phyloP scores from a whole-genome alignment of 2,113 vertebrate genomes.

The Abramis brama region DNA sequence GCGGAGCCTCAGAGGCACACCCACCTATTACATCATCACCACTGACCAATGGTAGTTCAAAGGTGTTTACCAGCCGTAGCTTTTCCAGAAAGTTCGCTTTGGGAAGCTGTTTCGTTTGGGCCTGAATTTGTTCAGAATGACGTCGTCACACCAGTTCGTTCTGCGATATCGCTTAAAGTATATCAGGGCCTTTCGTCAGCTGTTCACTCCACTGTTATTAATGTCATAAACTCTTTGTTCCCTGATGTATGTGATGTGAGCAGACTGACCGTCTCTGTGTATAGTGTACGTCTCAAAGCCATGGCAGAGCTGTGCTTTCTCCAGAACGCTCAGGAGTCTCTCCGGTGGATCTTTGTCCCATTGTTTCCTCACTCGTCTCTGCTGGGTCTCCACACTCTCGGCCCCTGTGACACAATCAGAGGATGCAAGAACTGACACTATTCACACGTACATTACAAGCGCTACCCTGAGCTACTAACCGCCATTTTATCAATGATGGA shows the following conservation, averaged over 20 bases:
- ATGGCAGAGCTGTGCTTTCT: constrained; percentile 78
- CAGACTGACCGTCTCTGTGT: constrained; percentile 77
- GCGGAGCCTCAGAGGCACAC: too few species aligned
- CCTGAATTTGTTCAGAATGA: too few species aligned
- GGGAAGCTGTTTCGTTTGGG: too few species aligned
- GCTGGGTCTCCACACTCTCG: constrained; percentile 67
- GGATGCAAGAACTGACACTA: constrained; percentile 1
- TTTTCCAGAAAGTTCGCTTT: too few species aligned
- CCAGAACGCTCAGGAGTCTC: constrained; percentile 81
- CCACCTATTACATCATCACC: too few species aligned
- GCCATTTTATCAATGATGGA: not conserved
- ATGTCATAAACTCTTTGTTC: not conserved
- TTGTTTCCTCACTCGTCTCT: constrained; percentile 71
- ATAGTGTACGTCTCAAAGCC: constrained; percentile 89
- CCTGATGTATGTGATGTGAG: not conserved
- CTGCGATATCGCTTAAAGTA: too few species aligned
- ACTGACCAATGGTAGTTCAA: too few species aligned
- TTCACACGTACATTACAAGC: not conserved
- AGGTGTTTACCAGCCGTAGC: too few species aligned
- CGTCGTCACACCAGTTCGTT: too few species aligned
- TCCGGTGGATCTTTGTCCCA: constrained; percentile 83
- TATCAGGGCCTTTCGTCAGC: too few species aligned
- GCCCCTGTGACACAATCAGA: constrained; percentile 64
- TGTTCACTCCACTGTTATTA: too few species aligned
- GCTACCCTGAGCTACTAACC: not conserved